Percentiles rank a stretch among this genome's conserved stretches.
phyloP scores from a whole-genome alignment of 2,113 vertebrate species.

The Cephalopterus ornatus region DNA sequence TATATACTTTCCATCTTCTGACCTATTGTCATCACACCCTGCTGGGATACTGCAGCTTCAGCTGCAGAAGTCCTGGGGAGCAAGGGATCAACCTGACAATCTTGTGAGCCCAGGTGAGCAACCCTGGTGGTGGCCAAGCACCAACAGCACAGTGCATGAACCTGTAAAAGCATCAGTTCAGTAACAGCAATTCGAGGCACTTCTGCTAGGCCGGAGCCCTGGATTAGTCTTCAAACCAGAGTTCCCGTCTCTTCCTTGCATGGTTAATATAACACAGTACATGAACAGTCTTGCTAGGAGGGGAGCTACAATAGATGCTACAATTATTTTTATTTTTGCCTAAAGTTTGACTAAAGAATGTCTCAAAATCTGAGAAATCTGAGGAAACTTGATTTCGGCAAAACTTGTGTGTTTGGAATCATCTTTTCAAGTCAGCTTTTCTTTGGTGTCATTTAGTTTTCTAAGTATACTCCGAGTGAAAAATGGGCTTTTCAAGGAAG shows the following conservation, averaged over 20 bases:
- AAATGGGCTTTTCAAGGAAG: neutral
- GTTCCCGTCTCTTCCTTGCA: neutral
- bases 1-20: neutral
- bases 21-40: fast-evolving
- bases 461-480: neutral
- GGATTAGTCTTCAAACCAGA: neutral
- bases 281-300: neutral
- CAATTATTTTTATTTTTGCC: neutral
- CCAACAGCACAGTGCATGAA: neutral
- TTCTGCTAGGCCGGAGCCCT: neutral
- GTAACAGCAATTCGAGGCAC: neutral
- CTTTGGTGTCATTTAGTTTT: neutral
- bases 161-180: neutral
- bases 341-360: neutral
- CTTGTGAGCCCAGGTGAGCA: neutral
- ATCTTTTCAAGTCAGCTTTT: neutral
- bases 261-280: neutral
- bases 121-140: neutral
- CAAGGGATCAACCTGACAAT: too few relatives aligned
- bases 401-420: neutral
- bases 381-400: neutral
- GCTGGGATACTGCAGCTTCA: neutral
- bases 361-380: neutral
- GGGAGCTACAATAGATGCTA: neutral
- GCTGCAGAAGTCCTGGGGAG: neutral